Percentiles rank a stretch among this genome's conserved stretches.
These are phyloP conservation scores for Copsychus sechellarum DNA, from an alignment of 2,113 vertebrate genomes.

Conservation along the genomic window DNA sequence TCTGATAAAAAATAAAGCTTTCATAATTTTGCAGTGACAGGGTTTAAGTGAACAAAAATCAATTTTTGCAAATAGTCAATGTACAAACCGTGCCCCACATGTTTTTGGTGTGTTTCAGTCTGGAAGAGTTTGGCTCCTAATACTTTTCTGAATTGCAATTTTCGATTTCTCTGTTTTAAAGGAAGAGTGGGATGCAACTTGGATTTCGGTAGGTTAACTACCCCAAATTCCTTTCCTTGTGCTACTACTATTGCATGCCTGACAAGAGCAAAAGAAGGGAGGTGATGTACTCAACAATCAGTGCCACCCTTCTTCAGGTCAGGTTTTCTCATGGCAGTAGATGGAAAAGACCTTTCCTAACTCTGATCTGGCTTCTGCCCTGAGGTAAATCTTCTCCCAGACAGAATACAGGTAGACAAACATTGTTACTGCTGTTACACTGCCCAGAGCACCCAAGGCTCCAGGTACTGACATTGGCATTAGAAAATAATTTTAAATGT, in stretches of 20 bases:
- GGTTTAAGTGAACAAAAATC: neutral
- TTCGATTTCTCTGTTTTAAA: neutral
- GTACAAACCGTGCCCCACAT: neutral
- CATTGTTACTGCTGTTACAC: fast-evolving
- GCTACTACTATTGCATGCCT: neutral
- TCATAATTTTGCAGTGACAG: neutral
- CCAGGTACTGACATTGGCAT: neutral
- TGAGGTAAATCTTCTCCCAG: neutral
- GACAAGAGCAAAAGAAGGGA: neutral
- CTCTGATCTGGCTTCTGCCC: neutral
- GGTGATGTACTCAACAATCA: neutral
- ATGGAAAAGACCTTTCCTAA: neutral
- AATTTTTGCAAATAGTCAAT: neutral
- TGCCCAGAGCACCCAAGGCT: neutral
- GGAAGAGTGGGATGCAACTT: neutral
- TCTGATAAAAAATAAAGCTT: neutral
- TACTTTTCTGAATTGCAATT: neutral
- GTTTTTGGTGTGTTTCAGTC: neutral
- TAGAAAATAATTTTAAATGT: neutral
- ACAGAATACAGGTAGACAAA: neutral
- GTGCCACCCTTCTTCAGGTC: neutral
- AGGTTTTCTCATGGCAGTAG: neutral
- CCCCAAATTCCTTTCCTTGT: neutral
- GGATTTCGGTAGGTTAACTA: neutral
- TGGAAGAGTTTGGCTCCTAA: neutral